phyloP scores from a whole-genome alignment of 1,140 invertebrate genomes.

The Leguminivora glycinivorella region DNA sequence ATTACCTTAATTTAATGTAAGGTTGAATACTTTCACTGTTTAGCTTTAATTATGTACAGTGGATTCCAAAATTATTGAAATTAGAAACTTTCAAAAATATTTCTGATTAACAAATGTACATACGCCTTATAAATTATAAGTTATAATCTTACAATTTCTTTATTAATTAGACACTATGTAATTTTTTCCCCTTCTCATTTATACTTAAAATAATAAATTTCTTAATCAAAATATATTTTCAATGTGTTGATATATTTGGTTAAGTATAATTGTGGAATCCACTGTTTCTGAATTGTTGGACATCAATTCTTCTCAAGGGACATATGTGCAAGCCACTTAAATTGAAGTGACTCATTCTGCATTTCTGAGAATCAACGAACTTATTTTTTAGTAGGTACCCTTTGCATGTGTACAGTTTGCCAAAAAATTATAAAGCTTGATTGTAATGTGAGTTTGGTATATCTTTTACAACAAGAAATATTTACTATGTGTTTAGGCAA shows the following conservation, averaged over 20 bases:
- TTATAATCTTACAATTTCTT: not conserved
- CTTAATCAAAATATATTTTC: not conserved
- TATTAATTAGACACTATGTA: no score
- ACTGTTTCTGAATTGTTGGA: not conserved
- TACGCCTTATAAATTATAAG: no score
- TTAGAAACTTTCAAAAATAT: not conserved
- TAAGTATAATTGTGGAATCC: no score
- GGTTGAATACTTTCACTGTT: not conserved
- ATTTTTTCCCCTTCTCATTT: no score
- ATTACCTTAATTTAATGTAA: constrained; percentile 14
- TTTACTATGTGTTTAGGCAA: no score
- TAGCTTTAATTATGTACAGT: not conserved
- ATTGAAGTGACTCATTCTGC: not conserved
- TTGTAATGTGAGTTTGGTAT: not conserved
- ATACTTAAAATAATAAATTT: no score
- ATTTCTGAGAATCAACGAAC: not conserved
- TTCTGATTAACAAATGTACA: no score
- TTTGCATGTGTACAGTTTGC: not conserved
- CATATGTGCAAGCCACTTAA: not conserved
- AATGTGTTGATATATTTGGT: not conserved
- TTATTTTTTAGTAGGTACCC: not conserved
- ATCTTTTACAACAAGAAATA: no score
- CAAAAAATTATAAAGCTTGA: not conserved
- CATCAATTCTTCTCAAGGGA: not conserved
- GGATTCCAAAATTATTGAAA: not conserved